Base-by-base conservation (phyloP, 2,797 vertebrate species). In the Enteromius treurensis region DNA sequence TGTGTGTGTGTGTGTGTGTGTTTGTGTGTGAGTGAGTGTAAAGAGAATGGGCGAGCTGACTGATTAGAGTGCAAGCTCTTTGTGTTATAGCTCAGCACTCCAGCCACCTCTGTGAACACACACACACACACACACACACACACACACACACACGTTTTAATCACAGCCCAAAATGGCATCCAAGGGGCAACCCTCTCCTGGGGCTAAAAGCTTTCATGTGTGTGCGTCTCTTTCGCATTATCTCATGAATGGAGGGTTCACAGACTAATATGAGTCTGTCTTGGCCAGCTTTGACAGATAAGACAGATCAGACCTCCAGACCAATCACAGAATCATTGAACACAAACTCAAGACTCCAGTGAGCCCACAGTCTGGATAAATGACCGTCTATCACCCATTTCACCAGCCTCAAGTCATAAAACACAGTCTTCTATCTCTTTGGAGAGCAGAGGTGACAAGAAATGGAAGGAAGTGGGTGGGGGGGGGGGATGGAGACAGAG, bases 61-160 rank as follows among this genome's bases (percentile, higher is more conserved):
- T 77, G 73, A 81, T 68, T 76, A 42, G 19, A 81, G 62, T 17
- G 69, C 89, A 92, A 93, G 90, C 92, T 92, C 92, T 90, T 87
- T 64, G 88, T 89, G 80, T 89, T 91, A 90, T 89, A 90, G 93
- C 86, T 91, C 86, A 86, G 90, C 87, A 83, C 86, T 81, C 83
- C 90, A 87, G 87, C 84, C 85, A 87, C 88, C 88, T 89, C 90
- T 85, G 90, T 77, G 90, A 91, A 91, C 88, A 89, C 89, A 84
- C 64, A 71, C 65, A 80, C 68, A 62, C 55, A n/a, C n/a, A n/a
- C n/a, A n/a, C n/a, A n/a, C n/a, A n/a, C n/a, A n/a, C n/a, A n/a
- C n/a, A n/a, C n/a, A n/a, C n/a, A n/a, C n/a, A n/a, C n/a, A n/a
- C n/a, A n/a, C n/a, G 71, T 89, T 91, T 87, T 83, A 88, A 88